Percentiles rank a stretch among this genome's conserved stretches.
Conservation (phyloP, 2,888 invertebrate species). For the Podabrus alpinus region DNA sequence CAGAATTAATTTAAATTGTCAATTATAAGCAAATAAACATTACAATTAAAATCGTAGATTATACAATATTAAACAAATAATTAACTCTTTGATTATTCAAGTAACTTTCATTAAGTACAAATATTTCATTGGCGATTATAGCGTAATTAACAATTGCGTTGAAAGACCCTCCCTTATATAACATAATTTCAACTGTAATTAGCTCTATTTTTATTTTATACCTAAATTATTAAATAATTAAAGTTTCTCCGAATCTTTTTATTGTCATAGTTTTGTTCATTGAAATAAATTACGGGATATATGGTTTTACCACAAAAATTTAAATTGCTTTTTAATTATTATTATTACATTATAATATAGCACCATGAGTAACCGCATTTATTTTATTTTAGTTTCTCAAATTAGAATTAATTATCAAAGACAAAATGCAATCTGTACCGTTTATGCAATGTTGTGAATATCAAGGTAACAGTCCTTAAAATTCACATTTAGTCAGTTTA, state of each 20-base stretch:
- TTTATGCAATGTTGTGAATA: neutral
- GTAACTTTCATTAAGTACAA: neutral
- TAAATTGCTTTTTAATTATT: neutral
- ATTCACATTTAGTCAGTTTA: neutral
- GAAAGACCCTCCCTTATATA: neutral
- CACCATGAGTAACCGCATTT: neutral
- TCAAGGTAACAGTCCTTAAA: neutral
- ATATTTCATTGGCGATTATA: neutral
- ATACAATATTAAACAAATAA: neutral
- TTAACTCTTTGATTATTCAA: neutral
- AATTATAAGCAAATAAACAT: neutral
- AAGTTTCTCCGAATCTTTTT: neutral
- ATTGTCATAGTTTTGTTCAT: neutral
- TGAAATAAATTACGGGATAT: neutral
- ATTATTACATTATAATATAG: neutral
- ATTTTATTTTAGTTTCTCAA: neutral
- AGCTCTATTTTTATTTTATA: neutral
- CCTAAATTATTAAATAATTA: neutral
- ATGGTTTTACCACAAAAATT: neutral
- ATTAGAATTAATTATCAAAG: neutral
- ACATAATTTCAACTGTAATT: neutral
- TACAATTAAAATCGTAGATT: neutral
- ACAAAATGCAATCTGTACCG: neutral
- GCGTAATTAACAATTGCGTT: no score
- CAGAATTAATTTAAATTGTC: neutral